A percentile compares a stretch with the other conserved stretches of the same genome.
Conservation (phyloP, 1,140 invertebrate species). For the Drosophila asahinai region DNA sequence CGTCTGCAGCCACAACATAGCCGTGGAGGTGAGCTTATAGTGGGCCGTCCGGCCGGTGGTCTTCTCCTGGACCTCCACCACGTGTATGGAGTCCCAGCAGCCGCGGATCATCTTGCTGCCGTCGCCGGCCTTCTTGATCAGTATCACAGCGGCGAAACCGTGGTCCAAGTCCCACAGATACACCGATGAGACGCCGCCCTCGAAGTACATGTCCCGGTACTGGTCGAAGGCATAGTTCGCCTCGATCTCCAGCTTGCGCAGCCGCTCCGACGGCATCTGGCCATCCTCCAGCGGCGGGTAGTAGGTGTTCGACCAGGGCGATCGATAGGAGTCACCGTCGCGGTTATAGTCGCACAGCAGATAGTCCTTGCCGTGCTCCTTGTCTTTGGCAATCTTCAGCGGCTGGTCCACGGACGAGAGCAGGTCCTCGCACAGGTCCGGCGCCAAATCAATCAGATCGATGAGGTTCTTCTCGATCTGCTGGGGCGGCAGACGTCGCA, state of each 20-base stretch:
- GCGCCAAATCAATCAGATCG: constrained; percentile 98
- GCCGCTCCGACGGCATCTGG: constrained; percentile 97
- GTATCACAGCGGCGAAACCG: constrained; percentile 99
- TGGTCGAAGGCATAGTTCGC: constrained; percentile 99
- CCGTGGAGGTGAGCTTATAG: constrained; percentile 99
- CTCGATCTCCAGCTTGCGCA: constrained; percentile 98
- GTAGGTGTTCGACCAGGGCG: constrained; percentile 99
- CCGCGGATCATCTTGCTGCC: constrained; percentile 98
- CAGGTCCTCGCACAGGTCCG: constrained; percentile 97
- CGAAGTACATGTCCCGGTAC: constrained; percentile 99
- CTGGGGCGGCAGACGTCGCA: constrained; percentile 99
- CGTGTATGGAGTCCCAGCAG: constrained; percentile 99
- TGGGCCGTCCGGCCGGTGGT: constrained; percentile 96
- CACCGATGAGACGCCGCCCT: constrained; percentile 99
- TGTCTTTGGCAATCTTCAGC: constrained; percentile 98
- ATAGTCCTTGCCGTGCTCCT: constrained; percentile 97
- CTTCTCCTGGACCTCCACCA: constrained; percentile 99
- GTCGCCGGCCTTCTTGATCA: constrained; percentile 99
- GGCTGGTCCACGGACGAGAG: constrained; percentile 99
- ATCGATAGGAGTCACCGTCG: constrained; percentile 99
- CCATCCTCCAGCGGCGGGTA: constrained; percentile 99
- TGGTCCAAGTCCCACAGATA: constrained; percentile 99
- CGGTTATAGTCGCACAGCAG: constrained; percentile 99
- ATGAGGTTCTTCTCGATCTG: constrained; percentile 99
- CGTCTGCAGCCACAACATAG: constrained; percentile 99